Conservation (phyloP, 2,888 invertebrate species). For the Troides aeacus region DNA sequence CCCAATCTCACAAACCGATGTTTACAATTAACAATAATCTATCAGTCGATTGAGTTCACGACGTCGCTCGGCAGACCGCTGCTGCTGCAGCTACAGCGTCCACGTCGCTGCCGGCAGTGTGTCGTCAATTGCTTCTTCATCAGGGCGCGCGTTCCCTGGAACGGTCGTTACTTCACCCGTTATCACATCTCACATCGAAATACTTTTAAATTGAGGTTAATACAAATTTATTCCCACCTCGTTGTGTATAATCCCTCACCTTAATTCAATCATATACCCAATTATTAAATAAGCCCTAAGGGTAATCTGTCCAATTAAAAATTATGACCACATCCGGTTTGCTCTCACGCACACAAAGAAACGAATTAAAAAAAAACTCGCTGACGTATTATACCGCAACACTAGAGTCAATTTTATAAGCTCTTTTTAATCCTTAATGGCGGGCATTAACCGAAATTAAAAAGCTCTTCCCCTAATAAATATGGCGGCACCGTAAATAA, state of each 20-base stretch:
- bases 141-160: no score
- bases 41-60: no score
- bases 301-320: constrained; percentile 32
- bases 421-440: constrained; percentile 40
- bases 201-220: background rate
- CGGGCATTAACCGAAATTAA: constrained; percentile 42
- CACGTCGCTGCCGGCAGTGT: no score
- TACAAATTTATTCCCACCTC: background rate
- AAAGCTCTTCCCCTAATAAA: constrained; percentile 44
- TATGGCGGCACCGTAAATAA: constrained; percentile 38
- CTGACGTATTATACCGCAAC: constrained; percentile 41
- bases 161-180: no score
- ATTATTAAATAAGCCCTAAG: constrained; percentile 14
- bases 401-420: constrained; percentile 38
- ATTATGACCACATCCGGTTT: constrained; percentile 38
- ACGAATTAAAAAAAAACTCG: constrained; percentile 33
- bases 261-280: constrained; percentile 1
- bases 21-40: no score
- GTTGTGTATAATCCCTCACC: constrained; percentile 4
- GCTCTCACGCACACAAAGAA: constrained; percentile 31
- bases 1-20: background rate
- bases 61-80: no score
- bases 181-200: no score
- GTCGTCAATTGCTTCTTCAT: no score
- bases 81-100: no score